Evolutionary conservation across 2,113 vertebrate species (phyloP).

Genomic region (Drymodes brunneopygia): DNA sequence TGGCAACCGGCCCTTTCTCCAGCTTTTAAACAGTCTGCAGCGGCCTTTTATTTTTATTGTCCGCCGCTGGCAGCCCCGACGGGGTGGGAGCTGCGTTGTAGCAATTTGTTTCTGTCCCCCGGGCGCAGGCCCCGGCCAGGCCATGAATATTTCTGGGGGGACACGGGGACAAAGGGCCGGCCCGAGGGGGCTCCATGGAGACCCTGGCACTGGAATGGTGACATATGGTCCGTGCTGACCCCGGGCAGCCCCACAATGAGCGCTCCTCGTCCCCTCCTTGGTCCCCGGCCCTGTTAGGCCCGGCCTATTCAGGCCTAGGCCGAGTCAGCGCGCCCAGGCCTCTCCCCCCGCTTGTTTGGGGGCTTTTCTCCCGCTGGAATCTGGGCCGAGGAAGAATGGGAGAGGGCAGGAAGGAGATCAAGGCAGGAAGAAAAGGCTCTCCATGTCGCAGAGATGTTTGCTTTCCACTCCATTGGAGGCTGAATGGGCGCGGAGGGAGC

Average conservation of each 20-base stretch:
- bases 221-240: conserved; percentile 90
- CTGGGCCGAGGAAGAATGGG: neutral
- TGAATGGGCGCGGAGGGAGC: neutral
- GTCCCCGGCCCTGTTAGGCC: conserved; percentile 59
- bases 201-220: conserved; percentile 83
- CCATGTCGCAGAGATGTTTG: conserved; percentile 22
- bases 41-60: conserved; percentile 87
- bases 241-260: conserved; percentile 73
- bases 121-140: conserved; percentile 65
- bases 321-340: neutral
- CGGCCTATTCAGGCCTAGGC: conserved; percentile 21
- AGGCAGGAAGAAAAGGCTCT: conserved; percentile 23
- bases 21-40: conserved; percentile 88
- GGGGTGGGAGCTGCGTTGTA: conserved; percentile 83
- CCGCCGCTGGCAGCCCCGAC: conserved; percentile 77
- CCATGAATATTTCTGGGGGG: conserved; percentile 86
- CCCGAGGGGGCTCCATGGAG: conserved; percentile 87
- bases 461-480: conserved; percentile 29
- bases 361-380: neutral
- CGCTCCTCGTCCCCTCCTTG: conserved; percentile 65
- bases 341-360: neutral
- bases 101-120: conserved; percentile 93
- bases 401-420: neutral
- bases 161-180: conserved; percentile 75
- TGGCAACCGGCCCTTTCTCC: conserved; percentile 85